Evolutionary conservation across 2,888 invertebrate genomes (phyloP), one percentile per base, ranked within the genome.

Genomic region (Ophioninae sp.): DNA sequence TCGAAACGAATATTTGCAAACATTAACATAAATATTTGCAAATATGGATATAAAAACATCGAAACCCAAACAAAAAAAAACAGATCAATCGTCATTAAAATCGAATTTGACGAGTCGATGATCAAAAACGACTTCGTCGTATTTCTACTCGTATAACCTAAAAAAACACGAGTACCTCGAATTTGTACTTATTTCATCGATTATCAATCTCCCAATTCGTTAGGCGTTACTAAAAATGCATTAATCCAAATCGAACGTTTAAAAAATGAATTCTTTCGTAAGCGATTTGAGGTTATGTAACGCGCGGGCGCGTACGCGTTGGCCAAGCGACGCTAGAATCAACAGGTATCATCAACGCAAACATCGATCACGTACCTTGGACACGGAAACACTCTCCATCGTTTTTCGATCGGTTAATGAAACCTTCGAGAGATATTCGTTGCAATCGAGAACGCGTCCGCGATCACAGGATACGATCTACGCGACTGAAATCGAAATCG

Each of bases 341-440:
- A 91, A 91, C 91, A 91, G 88, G 91, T 91, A 85, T 83, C 59
- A 85, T 83, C 59, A 77, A 76, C 51, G 59, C 74, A 63, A 79
- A 79, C 79, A 81, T 86, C 77, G 65, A 17, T 58, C n/a, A 83
- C 83, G 78, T 90, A 92, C 92, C 90, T 91, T 92, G 65, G 91
- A 92, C 68, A 92, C 90, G 20, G 92, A 92, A 68, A 90, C 89
- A 67, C 89, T 88, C 58, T 92, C 91, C 92, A 92, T 91, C 86
- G 69, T 85, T 59, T 20, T 59, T 72, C n/a, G 13, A 68, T 64
- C 44, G 23, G 20, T 20, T 23, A 10, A 41, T 44, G 30, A 56
- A 17, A 71, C 22, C 41, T 58, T 58, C 3, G 13, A 23, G 37
- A 22, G 44, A 13, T 39, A 13, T 39, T 56, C 17, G 59, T 59